Evolutionary conservation across 1,140 invertebrate species (phyloP).

Genomic region (Palaemon carinicauda): DNA sequence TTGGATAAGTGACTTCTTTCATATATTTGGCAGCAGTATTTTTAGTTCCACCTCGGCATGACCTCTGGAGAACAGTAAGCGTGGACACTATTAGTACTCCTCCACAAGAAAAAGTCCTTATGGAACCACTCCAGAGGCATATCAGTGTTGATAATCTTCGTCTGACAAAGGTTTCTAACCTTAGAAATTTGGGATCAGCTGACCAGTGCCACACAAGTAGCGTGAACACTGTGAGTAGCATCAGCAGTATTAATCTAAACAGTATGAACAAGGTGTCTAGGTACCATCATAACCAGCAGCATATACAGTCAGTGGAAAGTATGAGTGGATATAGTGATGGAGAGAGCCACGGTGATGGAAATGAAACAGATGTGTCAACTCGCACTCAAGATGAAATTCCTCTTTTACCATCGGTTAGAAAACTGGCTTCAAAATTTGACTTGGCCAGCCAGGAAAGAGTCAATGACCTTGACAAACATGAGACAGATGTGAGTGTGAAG

Average conservation of each 20-base stretch:
- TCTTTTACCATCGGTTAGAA: slow-evolving; percentile 20
- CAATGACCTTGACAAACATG: slow-evolving; percentile 40
- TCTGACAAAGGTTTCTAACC: slow-evolving; percentile 29
- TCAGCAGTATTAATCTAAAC: slow-evolving; percentile 20
- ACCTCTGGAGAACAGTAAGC: slow-evolving; percentile 47
- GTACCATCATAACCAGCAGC: not conserved
- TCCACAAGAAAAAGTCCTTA: not conserved
- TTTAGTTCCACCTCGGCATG: slow-evolving; percentile 36
- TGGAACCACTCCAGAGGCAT: slow-evolving; percentile 21
- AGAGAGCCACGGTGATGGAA: slow-evolving; percentile 7
- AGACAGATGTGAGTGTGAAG: slow-evolving; percentile 22
- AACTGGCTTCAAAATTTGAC: slow-evolving; percentile 42
- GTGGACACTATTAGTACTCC: slow-evolving; percentile 31
- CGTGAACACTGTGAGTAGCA: slow-evolving; percentile 19
- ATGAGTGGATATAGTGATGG: slow-evolving; percentile 24
- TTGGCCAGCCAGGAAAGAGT: slow-evolving; percentile 9
- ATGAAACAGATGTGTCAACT: slow-evolving; percentile 24
- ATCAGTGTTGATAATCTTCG: slow-evolving; percentile 32
- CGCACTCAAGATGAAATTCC: slow-evolving; percentile 22
- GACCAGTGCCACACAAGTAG: slow-evolving; percentile 5
- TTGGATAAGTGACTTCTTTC: no score
- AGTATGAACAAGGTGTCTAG: not conserved
- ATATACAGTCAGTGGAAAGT: slow-evolving; percentile 13
- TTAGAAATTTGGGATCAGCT: not conserved
- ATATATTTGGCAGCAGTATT: slow-evolving; percentile 3